Percentiles rank a stretch among this genome's conserved stretches.
Conservation (phyloP, 2,113 vertebrate species). For the human region DNA sequence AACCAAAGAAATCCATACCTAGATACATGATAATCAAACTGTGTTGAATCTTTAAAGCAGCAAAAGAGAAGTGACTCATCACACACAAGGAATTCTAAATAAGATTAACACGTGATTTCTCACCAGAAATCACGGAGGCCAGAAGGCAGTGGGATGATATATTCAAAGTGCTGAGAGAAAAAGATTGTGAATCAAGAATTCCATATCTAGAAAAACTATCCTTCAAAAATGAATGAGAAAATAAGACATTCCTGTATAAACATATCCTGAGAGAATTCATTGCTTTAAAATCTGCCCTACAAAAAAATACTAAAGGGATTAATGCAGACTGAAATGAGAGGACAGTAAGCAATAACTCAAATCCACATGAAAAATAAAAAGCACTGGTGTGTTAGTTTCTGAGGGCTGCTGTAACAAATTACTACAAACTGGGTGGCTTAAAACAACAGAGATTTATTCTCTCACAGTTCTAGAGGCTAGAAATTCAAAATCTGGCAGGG, state of each 20-base stretch:
- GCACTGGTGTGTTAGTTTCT: background rate
- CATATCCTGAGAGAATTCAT: background rate
- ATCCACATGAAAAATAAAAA: background rate
- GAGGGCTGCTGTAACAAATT: background rate
- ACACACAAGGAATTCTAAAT: background rate
- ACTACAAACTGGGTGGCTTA: background rate
- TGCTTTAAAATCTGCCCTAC: background rate
- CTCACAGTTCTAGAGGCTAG: background rate
- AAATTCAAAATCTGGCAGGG: background rate
- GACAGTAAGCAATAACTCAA: background rate
- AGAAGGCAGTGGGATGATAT: background rate
- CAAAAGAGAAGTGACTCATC: background rate
- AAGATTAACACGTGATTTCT: background rate
- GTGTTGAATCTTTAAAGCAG: background rate
- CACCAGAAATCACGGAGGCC: background rate
- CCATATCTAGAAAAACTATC: background rate
- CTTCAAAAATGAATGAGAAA: background rate
- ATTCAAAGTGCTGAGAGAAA: background rate
- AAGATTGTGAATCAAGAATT: background rate
- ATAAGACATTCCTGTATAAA: background rate
- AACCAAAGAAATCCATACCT: background rate
- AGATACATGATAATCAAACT: background rate
- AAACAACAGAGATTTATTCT: background rate
- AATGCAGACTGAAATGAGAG: background rate
- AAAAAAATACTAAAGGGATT: background rate